A percentile compares a stretch with the other conserved stretches of the same genome.
phyloP scores from a whole-genome alignment of 2,113 vertebrate species.

The Entomyzon cyanotis region DNA sequence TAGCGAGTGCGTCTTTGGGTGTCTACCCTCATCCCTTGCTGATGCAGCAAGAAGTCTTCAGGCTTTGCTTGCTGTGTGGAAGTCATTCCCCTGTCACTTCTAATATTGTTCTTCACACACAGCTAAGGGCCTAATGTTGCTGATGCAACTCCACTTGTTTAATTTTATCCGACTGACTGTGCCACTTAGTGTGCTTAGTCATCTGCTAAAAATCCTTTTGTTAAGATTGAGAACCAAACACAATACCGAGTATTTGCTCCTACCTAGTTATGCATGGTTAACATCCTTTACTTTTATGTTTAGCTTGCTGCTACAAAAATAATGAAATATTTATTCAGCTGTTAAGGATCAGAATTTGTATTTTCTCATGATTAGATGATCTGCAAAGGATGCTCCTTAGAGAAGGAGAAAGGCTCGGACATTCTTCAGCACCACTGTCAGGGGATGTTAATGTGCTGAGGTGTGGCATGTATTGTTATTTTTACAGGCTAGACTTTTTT shows the following conservation, averaged over 20 bases:
- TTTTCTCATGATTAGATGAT: not conserved
- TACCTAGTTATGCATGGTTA: constrained; percentile 18
- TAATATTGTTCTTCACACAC: not conserved
- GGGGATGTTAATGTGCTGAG: not conserved
- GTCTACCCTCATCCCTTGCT: not conserved
- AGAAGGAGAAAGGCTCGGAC: not conserved
- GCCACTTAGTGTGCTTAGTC: constrained; percentile 27
- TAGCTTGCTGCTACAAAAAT: not conserved
- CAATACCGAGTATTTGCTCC: not conserved
- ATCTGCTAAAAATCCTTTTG: constrained; percentile 45
- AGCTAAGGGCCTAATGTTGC: constrained; percentile 9
- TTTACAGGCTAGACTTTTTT: not conserved
- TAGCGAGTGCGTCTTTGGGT: not conserved
- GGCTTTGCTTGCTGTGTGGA: not conserved
- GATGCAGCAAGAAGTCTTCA: not conserved
- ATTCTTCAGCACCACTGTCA: not conserved
- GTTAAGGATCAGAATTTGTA: constrained; percentile 8
- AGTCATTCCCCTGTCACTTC: not conserved
- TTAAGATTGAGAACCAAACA: not conserved
- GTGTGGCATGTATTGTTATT: not conserved
- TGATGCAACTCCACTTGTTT: constrained; percentile 3
- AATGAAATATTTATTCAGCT: constrained; percentile 44
- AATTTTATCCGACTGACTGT: not conserved
- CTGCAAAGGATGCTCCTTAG: not conserved
- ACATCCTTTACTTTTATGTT: constrained; percentile 16